Conservation (phyloP, 2,797 vertebrate genomes). For the Schizopygopsis malacanthus region DNA sequence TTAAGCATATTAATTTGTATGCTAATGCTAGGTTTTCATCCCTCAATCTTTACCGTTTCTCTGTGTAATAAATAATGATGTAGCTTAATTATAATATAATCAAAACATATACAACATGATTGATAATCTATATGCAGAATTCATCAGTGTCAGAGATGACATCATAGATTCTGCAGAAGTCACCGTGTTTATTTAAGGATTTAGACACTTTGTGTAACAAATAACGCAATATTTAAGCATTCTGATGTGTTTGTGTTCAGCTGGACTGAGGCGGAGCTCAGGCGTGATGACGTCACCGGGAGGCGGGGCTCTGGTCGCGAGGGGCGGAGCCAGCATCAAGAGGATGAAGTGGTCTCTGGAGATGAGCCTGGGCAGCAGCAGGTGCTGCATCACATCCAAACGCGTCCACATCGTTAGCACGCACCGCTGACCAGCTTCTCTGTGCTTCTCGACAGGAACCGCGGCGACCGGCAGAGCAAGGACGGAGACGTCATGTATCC, state of each 20-base stretch:
- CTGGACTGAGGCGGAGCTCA: not conserved
- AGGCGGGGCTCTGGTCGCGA: constrained; percentile 75
- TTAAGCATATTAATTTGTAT: not conserved
- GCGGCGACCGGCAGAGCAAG: constrained; percentile 78
- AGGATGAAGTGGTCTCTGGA: constrained; percentile 85
- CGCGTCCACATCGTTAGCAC: too few relatives aligned
- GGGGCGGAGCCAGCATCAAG: constrained; percentile 70
- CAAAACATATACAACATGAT: too few relatives aligned
- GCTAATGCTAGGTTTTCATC: not conserved
- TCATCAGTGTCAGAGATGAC: too few relatives aligned
- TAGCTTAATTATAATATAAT: too few relatives aligned
- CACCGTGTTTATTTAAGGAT: too few relatives aligned
- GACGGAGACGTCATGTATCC: constrained; percentile 91
- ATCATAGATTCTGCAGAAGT: too few relatives aligned
- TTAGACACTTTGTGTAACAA: too few relatives aligned
- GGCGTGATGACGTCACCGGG: constrained; percentile 77
- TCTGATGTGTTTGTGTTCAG: not conserved
- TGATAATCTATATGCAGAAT: too few relatives aligned
- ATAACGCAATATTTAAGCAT: too few relatives aligned
- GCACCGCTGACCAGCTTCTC: not conserved
- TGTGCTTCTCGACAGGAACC: constrained; percentile 67
- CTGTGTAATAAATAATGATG: too few relatives aligned
- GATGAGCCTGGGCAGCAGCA: constrained; percentile 76
- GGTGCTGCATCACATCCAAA: constrained; percentile 62
- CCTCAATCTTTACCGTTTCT: not conserved